Evolutionary conservation across 35 echinoderm and acorn worm species (phyloP).

Genomic region (Anneissia japonica): DNA sequence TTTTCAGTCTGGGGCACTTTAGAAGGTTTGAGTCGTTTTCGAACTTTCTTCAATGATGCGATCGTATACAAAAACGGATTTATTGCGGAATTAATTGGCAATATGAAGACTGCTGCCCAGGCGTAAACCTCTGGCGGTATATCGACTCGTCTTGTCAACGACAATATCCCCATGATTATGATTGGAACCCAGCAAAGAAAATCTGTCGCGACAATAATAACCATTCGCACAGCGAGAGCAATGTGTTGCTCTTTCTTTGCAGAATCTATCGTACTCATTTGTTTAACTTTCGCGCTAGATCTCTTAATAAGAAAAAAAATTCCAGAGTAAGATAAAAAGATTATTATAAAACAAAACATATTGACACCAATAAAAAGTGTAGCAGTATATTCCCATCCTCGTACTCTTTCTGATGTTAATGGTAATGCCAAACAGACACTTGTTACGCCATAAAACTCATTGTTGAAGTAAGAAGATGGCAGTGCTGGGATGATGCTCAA

Average conservation of each 20-base stretch:
- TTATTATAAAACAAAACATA: not conserved
- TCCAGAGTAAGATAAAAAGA: not conserved
- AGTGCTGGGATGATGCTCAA: slow-evolving; percentile 6
- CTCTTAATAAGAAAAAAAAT: not conserved
- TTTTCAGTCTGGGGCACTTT: too few relatives aligned
- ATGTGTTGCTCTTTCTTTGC: slow-evolving; percentile 8
- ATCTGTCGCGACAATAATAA: slow-evolving; percentile 45
- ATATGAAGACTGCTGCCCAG: slow-evolving; percentile 66
- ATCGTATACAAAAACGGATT: slow-evolving; percentile 52
- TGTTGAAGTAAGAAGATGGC: not conserved
- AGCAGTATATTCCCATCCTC: slow-evolving; percentile 3
- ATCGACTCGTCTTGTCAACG: slow-evolving; percentile 8
- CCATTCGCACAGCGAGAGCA: slow-evolving; percentile 29
- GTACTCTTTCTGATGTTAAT: not conserved
- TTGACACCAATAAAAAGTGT: not conserved
- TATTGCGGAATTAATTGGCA: slow-evolving; percentile 59
- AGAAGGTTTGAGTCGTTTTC: not conserved
- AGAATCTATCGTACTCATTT: too few relatives aligned
- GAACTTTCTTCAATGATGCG: not conserved
- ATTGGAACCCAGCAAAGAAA: slow-evolving; percentile 66
- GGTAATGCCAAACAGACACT: not conserved
- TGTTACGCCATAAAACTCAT: not conserved
- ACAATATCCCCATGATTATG: slow-evolving; percentile 46
- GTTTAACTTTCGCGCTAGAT: not conserved
- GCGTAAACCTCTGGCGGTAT: slow-evolving; percentile 56